Base-by-base conservation (phyloP, 2,113 vertebrate species). In the Shinisaurus crocodilurus region DNA sequence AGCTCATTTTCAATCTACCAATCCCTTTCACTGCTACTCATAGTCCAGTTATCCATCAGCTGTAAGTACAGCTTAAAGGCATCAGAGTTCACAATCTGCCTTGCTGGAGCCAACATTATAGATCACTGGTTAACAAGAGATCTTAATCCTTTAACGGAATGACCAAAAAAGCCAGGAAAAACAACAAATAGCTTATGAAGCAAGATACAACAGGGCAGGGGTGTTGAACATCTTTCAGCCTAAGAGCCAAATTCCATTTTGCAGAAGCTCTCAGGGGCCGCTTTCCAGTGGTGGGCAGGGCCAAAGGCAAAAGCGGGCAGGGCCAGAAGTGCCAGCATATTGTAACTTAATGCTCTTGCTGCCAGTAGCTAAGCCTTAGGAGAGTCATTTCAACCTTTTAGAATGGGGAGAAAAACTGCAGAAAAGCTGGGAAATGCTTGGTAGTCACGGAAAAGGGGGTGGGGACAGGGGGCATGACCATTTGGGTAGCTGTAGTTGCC, bases 121-220 rank as follows among this genome's bases (percentile, higher is more conserved):
- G 63, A 90, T 82, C 80, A 92, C 27, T 0, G 0, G 72, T 54
- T 92, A 90, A 87, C 9, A 92, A 1, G 87, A 72, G 85, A 89
- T 0, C 69, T 13, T 40, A 77, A 82, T 83, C 60, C 45, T 74
- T 20, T 40, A 43, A 72, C 2, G 12, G 15, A 72, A 6, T 15
- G 23, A 32, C 34, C 25, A 72, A 40, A 57, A 54, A 32, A 6
- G 6, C 2, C 3, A 29, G n/a, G 63, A 29, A 54, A 23, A 60
- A 67, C 10, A 37, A 67, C 3, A 5, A 69, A 29, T 8, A 45
- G 43, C 75, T 6, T 76, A 45, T 76, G 20, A 48, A 48, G 70
- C 40, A 29, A 50, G 79, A 37, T 74, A 91, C 90, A 83, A 74
- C 86, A 65, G 54, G 18, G 6, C n/a, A 32, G 32, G 79, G 18